Conservation (phyloP, 2,888 invertebrate genomes). For the Xanthorhoe spadicearia region DNA sequence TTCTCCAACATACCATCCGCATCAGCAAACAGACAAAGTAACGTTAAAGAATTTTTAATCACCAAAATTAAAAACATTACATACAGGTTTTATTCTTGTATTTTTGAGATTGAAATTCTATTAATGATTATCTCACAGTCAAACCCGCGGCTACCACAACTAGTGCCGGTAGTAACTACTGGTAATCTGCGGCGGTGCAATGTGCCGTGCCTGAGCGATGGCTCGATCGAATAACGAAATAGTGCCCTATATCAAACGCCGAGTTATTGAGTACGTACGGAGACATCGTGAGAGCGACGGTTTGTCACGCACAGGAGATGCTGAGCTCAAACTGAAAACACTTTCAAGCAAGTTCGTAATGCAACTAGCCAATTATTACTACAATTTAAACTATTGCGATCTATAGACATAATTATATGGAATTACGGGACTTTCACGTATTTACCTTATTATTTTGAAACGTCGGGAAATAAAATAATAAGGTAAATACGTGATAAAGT, state of each 20-base stretch:
- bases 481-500: no score
- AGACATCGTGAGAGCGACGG: constrained; percentile 42
- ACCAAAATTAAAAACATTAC: no score
- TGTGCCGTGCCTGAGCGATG: constrained; percentile 49
- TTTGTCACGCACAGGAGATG: constrained; percentile 38
- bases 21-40: no score
- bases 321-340: background rate
- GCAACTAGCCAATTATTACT: no score
- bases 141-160: background rate
- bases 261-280: constrained; percentile 46
- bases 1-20: no score
- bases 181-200: constrained; percentile 34
- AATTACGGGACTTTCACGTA: no score
- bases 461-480: no score
- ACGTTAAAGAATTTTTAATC: no score
- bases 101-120: background rate
- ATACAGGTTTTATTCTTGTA: no score
- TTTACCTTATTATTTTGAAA: no score
- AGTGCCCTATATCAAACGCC: constrained; percentile 56
- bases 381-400: no score
- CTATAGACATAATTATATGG: no score
- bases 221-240: constrained; percentile 56
- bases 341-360: background rate
- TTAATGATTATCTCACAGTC: background rate
- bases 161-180: constrained; percentile 14